phyloP scores from a whole-genome alignment of 2,113 vertebrate species.

The Scytalopus superciliaris region DNA sequence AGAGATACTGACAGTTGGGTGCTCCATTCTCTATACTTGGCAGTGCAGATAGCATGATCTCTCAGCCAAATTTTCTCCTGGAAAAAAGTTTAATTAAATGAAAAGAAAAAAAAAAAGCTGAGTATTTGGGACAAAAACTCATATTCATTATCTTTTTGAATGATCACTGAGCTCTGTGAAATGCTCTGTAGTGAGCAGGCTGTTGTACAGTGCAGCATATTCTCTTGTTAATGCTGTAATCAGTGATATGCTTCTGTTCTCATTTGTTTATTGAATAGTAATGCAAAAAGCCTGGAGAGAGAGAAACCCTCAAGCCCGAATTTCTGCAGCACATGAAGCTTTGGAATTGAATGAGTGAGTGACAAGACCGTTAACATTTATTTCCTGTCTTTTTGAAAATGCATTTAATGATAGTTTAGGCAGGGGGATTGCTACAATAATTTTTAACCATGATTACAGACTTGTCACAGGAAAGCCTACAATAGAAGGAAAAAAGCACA shows the following conservation, averaged over 20 bases:
- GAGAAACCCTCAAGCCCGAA: constrained; percentile 96
- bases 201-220: not conserved
- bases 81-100: not conserved
- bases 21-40: not conserved
- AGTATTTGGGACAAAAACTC: not conserved
- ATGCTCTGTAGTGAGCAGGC: not conserved
- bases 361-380: not conserved
- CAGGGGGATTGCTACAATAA: not conserved
- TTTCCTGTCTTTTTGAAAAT: constrained; percentile 14
- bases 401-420: not conserved
- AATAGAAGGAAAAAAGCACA: not conserved
- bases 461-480: not conserved
- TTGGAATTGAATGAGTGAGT: constrained; percentile 98
- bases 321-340: constrained; percentile 97
- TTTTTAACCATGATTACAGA: not conserved
- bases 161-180: constrained; percentile 4
- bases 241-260: constrained; percentile 32
- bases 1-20: not conserved
- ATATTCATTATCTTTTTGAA: not conserved
- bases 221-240: constrained; percentile 6
- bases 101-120: not conserved
- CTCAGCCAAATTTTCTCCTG: not conserved
- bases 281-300: constrained; percentile 99
- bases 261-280: constrained; percentile 77
- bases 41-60: not conserved